These are phyloP conservation scores for Nixonia krombeini DNA, from an alignment of 1,140 invertebrate genomes.

Conservation along the genomic window DNA sequence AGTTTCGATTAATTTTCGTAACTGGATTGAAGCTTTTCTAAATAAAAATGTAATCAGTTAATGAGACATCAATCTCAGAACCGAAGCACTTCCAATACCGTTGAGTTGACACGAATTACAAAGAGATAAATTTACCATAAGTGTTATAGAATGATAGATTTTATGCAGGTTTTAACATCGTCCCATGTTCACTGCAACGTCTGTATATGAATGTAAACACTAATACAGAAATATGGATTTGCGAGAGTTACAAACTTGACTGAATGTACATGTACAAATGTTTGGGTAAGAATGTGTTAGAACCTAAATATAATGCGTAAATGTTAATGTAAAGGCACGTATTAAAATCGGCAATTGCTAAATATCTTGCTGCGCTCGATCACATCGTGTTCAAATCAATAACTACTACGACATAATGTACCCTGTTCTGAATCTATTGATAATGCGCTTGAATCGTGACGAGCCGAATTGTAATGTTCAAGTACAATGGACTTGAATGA, in stretches of 20 bases:
- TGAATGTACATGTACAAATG: not conserved
- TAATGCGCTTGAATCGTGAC: too few species aligned
- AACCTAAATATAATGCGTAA: not conserved
- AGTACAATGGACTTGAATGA: too few species aligned
- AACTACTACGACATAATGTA: too few species aligned
- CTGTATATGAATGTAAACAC: not conserved
- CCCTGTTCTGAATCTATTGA: too few species aligned
- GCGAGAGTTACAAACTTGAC: not conserved
- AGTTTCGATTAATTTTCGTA: too few species aligned
- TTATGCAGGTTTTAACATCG: constrained; percentile 1
- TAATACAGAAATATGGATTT: not conserved
- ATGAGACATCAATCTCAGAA: too few species aligned
- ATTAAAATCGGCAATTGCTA: not conserved
- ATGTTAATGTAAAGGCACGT: constrained; percentile 25
- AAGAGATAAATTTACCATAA: not conserved
- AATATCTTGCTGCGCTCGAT: not conserved
- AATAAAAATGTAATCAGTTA: too few species aligned
- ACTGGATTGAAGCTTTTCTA: too few species aligned
- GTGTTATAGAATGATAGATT: constrained; percentile 1
- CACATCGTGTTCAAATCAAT: too few species aligned
- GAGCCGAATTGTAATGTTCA: too few species aligned
- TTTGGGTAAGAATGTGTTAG: not conserved
- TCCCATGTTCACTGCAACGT: not conserved
- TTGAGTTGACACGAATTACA: not conserved
- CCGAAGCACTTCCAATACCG: not conserved